Base-by-base conservation (phyloP, 2,797 vertebrate species). In the Eutrigla gurnardus region DNA sequence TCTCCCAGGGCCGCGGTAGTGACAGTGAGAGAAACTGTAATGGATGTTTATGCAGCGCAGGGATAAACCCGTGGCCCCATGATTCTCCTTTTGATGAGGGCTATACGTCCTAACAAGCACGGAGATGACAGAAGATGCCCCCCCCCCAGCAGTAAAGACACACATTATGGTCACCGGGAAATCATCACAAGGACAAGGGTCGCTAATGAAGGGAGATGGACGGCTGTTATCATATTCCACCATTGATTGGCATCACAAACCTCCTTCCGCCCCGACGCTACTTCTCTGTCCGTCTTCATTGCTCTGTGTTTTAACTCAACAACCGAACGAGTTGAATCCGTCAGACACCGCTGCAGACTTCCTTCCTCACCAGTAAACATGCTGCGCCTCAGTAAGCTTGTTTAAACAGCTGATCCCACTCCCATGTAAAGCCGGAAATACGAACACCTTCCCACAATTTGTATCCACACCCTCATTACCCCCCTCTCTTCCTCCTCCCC, bases 181-280 rank as follows among this genome's bases (percentile, higher is more conserved):
- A 74, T 83, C 50, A 85, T 70, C 66, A 67, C 45, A 75, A 60
- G 68, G 67, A 83, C 82, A 78, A 79, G 77, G 63, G 67, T 62
- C 65, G 33, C 60, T 90, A 83, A 91, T 91, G 84, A 87, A 90
- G 69, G 77, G 47, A 75, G 81, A 89, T 79, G 62, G 86, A 85
- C 65, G 75, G 18, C 65, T 71, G 64, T 59, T 70, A 63, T 78
- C 74, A 64, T 65, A 50, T 62, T 47, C 36, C 37, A 10, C 40
- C 14, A 43, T 52, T 81, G 82, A 88, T 70, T 77, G 82, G 77
- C 70, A 80, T 63, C 18, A 8, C 32, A 49, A 42, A 70, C 39
- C 49, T 64, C 43, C 66, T 25, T n/a, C 39, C 32, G 8, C 39
- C 53, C 7, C 6, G 63, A 5, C 45, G 37, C 10, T 15, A 0